Conservation (phyloP, 2,888 invertebrate species). For the Dinocampus coccinellae region DNA sequence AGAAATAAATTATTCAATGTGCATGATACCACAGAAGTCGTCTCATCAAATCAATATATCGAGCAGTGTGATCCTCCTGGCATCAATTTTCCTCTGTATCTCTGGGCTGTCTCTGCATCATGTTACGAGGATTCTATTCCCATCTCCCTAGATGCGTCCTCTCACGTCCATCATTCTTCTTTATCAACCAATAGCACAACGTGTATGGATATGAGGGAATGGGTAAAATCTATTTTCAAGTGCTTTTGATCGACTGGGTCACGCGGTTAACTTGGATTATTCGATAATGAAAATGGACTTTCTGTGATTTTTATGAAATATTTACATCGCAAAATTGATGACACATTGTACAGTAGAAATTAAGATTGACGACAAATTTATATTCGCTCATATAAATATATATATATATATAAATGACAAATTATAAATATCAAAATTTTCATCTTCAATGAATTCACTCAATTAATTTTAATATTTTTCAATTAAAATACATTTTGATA, state of each 20-base stretch:
- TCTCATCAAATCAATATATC: conserved; percentile 29
- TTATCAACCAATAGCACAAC: conserved; percentile 19
- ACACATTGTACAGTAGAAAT: background rate
- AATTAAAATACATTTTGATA: background rate
- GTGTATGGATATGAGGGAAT: background rate
- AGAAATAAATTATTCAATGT: conserved; percentile 18
- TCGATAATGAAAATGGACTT: conserved; percentile 64
- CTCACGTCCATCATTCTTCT: conserved; percentile 40
- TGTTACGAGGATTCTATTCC: conserved; percentile 24
- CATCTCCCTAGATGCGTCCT: conserved; percentile 17
- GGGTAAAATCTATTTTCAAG: conserved; percentile 57
- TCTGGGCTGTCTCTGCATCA: conserved; percentile 24
- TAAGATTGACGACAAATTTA: conserved; percentile 27
- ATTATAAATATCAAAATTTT: background rate
- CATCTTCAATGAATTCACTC: background rate
- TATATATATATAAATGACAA: background rate
- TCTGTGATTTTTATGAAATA: conserved; percentile 47
- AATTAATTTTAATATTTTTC: too few species aligned
- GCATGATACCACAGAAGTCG: conserved; percentile 22
- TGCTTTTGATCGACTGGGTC: conserved; percentile 56
- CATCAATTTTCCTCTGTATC: conserved; percentile 5
- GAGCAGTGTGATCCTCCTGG: conserved; percentile 15
- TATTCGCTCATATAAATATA: too few species aligned
- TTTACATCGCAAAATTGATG: conserved; percentile 9
- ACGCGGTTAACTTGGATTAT: conserved; percentile 56